Evolutionary conservation across 1,140 invertebrate genomes (phyloP).

Genomic region (Drosophila ohnishii): DNA sequence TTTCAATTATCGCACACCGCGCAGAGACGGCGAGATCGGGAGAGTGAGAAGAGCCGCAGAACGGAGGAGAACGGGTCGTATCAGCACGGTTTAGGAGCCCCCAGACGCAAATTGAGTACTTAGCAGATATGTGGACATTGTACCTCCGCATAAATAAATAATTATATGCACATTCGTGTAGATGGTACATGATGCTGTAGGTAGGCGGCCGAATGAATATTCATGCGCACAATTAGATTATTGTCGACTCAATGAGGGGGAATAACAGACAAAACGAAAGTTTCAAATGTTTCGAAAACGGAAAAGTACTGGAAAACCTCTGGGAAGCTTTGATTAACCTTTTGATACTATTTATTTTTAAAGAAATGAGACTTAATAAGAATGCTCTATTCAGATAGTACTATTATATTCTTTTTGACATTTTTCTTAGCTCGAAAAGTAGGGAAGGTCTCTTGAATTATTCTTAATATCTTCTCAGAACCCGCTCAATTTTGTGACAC

Average conservation of each 20-base stretch:
- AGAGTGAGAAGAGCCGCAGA: conserved; percentile 3
- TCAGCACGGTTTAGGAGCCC: conserved; percentile 35
- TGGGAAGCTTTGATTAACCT: not conserved
- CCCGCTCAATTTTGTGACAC: not conserved
- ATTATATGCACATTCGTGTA: conserved; percentile 25
- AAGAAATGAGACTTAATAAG: not conserved
- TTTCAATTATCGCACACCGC: conserved; percentile 59
- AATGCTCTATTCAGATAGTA: not conserved
- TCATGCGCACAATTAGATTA: conserved; percentile 66
- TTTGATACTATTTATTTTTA: not conserved
- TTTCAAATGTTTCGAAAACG: conserved; percentile 6
- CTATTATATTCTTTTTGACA: not conserved
- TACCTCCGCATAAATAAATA: conserved; percentile 39
- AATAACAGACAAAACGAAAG: conserved; percentile 14
- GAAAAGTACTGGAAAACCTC: conserved; percentile 13
- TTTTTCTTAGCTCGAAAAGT: not conserved
- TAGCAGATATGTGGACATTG: conserved; percentile 44
- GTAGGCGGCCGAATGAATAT: conserved; percentile 51
- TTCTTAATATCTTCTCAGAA: not conserved
- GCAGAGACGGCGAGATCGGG: conserved; percentile 8
- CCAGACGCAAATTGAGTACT: conserved; percentile 65
- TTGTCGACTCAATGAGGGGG: conserved; percentile 51
- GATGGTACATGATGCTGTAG: conserved; percentile 24
- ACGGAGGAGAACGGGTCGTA: conserved; percentile 7
- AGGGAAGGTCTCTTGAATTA: not conserved